Evolutionary conservation across 2,113 vertebrate species (phyloP).

Genomic region (Progne subis): DNA sequence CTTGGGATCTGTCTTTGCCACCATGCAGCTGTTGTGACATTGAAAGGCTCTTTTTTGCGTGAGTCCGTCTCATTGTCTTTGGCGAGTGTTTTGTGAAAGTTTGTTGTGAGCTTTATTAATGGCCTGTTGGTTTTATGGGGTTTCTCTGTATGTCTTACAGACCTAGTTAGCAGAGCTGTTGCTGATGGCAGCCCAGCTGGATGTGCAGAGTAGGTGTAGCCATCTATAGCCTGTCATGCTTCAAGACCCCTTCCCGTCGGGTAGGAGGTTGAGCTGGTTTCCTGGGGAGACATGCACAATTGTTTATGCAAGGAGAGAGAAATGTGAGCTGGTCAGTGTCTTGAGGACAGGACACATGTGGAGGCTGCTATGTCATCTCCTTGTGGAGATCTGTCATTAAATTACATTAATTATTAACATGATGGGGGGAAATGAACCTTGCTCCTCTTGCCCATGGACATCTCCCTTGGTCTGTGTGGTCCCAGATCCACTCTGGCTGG

Average conservation of each 20-base stretch:
- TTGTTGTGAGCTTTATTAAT: conserved; percentile 17
- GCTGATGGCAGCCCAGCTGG: neutral
- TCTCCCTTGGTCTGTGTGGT: neutral
- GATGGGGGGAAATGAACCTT: neutral
- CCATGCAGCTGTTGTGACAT: neutral
- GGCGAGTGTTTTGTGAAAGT: conserved; percentile 8
- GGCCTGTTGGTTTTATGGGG: conserved; percentile 12
- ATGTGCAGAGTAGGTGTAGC: neutral
- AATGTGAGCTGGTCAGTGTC: neutral
- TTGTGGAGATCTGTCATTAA: neutral
- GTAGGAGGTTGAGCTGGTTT: neutral
- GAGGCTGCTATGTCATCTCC: conserved; percentile 1
- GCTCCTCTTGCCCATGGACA: neutral
- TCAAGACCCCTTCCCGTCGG: neutral
- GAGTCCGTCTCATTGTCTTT: conserved; percentile 38
- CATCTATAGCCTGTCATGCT: neutral
- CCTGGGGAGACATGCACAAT: neutral
- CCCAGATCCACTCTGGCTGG: neutral
- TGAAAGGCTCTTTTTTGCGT: neutral
- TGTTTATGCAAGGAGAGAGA: neutral
- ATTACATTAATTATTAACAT: neutral
- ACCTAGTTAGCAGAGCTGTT: neutral
- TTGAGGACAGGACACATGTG: neutral
- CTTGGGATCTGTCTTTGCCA: neutral
- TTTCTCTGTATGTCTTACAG: neutral